A percentile compares a stretch with the other conserved stretches of the same genome.
Evolutionary conservation across 1,140 invertebrate species (phyloP).

Genomic region (Drosophila ironensis): DNA sequence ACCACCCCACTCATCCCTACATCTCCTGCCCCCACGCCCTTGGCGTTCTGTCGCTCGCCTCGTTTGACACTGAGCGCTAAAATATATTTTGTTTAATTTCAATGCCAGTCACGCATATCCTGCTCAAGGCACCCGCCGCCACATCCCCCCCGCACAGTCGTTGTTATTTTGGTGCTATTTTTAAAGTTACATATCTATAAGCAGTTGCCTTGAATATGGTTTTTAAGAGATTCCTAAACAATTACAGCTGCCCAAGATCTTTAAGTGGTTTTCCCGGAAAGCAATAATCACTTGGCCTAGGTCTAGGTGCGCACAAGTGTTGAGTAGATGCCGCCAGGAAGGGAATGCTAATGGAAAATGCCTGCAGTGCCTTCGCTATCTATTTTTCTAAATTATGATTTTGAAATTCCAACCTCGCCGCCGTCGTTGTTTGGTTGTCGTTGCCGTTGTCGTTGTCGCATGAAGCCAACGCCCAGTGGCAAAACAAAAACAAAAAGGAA

Average conservation of each 20-base stretch:
- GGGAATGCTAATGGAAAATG: conserved; percentile 51
- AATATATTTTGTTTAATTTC: conserved; percentile 66
- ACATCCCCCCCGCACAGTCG: background rate
- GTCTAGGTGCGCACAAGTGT: conserved; percentile 9
- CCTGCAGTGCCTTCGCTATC: conserved; percentile 44
- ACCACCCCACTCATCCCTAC: background rate
- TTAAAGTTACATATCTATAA: conserved; percentile 66
- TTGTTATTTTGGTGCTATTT: conserved; percentile 44
- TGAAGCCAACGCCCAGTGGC: conserved; percentile 53
- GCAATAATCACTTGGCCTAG: conserved; percentile 26
- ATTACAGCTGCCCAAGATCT: conserved; percentile 5
- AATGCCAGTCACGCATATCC: conserved; percentile 77
- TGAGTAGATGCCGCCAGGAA: background rate
- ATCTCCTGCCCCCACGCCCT: background rate
- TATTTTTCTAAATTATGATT: conserved; percentile 64
- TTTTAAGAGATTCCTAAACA: background rate
- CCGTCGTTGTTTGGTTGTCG: background rate
- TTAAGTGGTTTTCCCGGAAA: conserved; percentile 41
- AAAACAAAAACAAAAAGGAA: conserved; percentile 69
- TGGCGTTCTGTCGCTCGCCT: conserved; percentile 44
- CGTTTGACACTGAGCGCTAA: conserved; percentile 62
- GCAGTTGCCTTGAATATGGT: conserved; percentile 38
- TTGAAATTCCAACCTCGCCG: conserved; percentile 28
- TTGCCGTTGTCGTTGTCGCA: background rate
- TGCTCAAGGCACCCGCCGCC: conserved; percentile 17